Conservation (phyloP, 92 coral and sea anemone species). For the Porites rus region DNA sequence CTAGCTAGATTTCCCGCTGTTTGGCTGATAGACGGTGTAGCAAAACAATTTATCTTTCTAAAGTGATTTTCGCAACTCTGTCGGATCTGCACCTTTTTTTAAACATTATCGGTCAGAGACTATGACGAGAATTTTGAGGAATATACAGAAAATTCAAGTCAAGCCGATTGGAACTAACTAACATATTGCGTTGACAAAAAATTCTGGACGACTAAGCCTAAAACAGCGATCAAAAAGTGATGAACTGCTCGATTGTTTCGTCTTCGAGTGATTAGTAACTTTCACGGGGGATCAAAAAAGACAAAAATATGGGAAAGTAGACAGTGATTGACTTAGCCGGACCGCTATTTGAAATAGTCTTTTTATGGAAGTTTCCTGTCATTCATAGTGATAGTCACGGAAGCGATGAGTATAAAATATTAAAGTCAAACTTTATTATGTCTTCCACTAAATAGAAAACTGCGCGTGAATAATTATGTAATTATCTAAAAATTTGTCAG, state of each 20-base stretch:
- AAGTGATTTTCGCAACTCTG: not conserved
- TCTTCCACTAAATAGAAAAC: not conserved
- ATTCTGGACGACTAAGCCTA: not conserved
- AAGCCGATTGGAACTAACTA: no score
- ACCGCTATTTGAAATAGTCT: not conserved
- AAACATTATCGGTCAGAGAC: not conserved
- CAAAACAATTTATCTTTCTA: not conserved
- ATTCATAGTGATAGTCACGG: not conserved
- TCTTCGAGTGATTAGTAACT: no score
- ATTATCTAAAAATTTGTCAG: not conserved
- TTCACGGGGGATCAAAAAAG: no score
- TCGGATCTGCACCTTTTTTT: not conserved
- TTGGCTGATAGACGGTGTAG: not conserved
- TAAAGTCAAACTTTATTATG: not conserved
- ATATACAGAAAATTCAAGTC: no score
- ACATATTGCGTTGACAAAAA: not conserved
- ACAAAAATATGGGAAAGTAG: not conserved
- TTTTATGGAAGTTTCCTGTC: not conserved
- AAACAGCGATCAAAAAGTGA: no score
- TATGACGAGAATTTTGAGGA: not conserved
- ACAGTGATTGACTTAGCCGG: not conserved
- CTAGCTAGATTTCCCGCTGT: conserved; percentile 5
- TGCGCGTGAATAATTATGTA: not conserved
- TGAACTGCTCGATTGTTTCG: no score
- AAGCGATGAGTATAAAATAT: not conserved